Percentiles rank a stretch among this genome's conserved stretches.
Conservation (phyloP, 2,113 vertebrate genomes). For the Callipepla squamata region DNA sequence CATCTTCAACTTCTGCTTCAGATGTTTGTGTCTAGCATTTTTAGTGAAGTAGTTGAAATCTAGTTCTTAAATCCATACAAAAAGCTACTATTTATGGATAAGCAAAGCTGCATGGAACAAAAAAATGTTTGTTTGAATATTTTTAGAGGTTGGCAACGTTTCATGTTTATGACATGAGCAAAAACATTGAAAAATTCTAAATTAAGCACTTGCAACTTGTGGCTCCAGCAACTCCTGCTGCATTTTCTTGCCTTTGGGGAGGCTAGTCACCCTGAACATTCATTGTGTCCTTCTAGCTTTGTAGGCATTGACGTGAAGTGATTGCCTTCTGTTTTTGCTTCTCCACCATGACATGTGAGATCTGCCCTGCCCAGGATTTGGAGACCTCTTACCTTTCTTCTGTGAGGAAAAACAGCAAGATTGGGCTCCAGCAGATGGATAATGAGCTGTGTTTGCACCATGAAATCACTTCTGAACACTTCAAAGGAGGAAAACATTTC, state of each 20-base stretch:
- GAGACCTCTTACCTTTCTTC: neutral
- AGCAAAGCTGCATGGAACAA: neutral
- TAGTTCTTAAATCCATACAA: neutral
- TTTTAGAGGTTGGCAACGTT: neutral
- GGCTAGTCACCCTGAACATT: neutral
- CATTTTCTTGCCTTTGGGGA: neutral
- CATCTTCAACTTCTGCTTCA: neutral
- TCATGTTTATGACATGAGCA: neutral
- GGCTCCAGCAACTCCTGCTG: neutral
- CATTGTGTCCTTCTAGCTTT: neutral
- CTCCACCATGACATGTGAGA: neutral
- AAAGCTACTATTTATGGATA: neutral
- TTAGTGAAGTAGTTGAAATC: neutral
- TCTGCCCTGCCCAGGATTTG: neutral
- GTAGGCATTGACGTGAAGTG: neutral
- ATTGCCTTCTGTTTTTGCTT: neutral
- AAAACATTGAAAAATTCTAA: neutral
- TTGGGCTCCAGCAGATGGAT: neutral
- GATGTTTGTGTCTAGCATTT: conserved; percentile 24
- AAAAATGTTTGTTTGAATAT: neutral
- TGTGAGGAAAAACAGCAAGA: accelerated
- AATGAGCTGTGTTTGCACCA: neutral
- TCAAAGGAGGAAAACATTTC: neutral
- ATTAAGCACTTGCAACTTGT: neutral
- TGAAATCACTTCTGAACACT: neutral